A percentile compares a stretch with the other conserved stretches of the same genome.
phyloP scores from a whole-genome alignment of 2,888 invertebrate genomes.

The Thymelicus acteon region DNA sequence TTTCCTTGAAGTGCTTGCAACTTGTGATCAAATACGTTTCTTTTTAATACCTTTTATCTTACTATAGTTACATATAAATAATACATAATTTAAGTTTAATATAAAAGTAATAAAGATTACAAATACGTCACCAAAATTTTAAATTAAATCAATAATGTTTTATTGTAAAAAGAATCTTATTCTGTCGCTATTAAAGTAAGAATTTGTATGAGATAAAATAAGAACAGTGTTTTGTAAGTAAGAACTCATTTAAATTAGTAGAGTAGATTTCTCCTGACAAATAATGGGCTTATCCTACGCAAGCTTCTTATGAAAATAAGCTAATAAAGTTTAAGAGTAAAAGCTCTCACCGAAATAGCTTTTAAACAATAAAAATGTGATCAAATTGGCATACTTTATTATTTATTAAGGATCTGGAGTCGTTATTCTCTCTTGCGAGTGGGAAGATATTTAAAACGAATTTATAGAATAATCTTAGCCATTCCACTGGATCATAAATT shows the following conservation, averaged over 20 bases:
- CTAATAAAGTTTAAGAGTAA: constrained; percentile 19
- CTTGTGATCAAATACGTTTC: not conserved
- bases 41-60: not conserved
- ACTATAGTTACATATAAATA: too few species aligned
- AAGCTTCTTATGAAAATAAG: constrained; percentile 27
- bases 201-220: not conserved
- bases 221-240: not conserved
- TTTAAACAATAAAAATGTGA: constrained; percentile 45
- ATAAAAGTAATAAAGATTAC: too few species aligned
- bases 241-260: constrained; percentile 8
- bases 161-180: constrained; percentile 2
- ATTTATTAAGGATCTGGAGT: constrained; percentile 41
- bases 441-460: constrained; percentile 72
- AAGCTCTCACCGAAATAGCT: constrained; percentile 27
- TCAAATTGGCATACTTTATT: constrained; percentile 48
- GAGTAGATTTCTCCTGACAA: constrained; percentile 21
- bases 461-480: constrained; percentile 71
- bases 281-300: constrained; percentile 14
- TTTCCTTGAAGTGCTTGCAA: constrained; percentile 29
- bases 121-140: not conserved
- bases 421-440: constrained; percentile 75
- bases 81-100: too few species aligned
- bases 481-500: constrained; percentile 17
- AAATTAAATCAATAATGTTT: not conserved
- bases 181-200: not conserved